Conservation (phyloP, 2,113 vertebrate species). For the Merops nubicus region DNA sequence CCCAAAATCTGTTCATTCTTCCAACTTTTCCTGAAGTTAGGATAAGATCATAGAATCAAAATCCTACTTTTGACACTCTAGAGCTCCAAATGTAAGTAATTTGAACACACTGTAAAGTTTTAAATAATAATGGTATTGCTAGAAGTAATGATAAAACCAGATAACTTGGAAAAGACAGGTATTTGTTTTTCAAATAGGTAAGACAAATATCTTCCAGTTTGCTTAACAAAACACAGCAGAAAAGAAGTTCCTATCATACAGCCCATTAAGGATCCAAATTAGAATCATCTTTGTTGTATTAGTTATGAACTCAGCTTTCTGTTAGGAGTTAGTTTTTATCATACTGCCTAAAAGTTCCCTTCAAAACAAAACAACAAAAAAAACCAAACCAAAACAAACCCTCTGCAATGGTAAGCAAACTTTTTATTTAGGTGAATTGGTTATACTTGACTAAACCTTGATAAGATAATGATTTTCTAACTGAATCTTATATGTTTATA, state of each 20-base stretch:
- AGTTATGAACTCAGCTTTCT: neutral
- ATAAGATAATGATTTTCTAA: neutral
- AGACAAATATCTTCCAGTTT: neutral
- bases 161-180: neutral
- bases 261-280: neutral
- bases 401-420: neutral
- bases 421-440: neutral
- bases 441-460: neutral
- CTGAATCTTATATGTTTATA: neutral
- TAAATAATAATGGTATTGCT: neutral
- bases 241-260: neutral
- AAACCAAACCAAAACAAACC: neutral
- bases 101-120: neutral
- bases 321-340: neutral
- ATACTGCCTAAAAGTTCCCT: neutral
- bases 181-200: neutral
- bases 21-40: neutral
- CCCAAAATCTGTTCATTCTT: too few species aligned
- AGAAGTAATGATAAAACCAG: neutral
- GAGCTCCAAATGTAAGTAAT: neutral
- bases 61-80: neutral
- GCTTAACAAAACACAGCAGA: neutral
- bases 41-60: neutral
- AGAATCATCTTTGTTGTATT: neutral
- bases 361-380: too few species aligned